Base-by-base conservation (phyloP, 2,888 invertebrate genomes). In the Hyposoter didymator region DNA sequence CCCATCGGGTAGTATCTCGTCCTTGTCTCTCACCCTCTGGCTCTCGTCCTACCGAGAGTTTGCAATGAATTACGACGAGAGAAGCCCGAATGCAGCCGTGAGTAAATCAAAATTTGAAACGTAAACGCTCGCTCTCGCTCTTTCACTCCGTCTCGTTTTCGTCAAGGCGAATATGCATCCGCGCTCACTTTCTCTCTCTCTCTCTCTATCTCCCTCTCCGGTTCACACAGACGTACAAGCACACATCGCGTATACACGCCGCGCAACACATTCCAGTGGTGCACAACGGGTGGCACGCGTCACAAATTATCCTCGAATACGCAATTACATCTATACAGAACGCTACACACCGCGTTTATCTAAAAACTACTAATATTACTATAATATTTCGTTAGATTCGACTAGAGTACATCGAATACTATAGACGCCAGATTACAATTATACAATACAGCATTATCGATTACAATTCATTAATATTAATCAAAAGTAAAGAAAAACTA, bases 41-140 rank as follows among this genome's bases (percentile, higher is more conserved):
- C 64, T 84, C 75, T 66, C 67, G 80, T 78, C 81, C 82, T 59
- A 35, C 82, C 78, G 75, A 76, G 82, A 84, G 86, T 55, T 47
- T 59, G 69, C 84, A 55, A 82, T 88, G 87, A 87, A 88, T 88
- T 86, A 88, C 88, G 88, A 84, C 79, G 82, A 87, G 67, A 72
- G 75, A 73, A 59, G 67, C 81, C 55, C 85, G 75, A 80, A 80
- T 87, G 84, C 87, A 81, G 88, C 82, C 67, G 85, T 81, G 86
- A 86, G 86, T 89, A 89, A 89, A 88, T 89, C 87, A 89, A 89
- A 89, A 87, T 87, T 87, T 87, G 86, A 88, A 88, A 85, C 81
- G 75, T 79, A 87, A 88, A 87, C 80, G 67, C 52, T 78, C 12
- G n/a, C 49, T 59, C 64, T 39, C 82, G 81, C 82, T 72, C 75